Base-by-base conservation (phyloP, 2,797 vertebrate species). In the Mus caroli region DNA sequence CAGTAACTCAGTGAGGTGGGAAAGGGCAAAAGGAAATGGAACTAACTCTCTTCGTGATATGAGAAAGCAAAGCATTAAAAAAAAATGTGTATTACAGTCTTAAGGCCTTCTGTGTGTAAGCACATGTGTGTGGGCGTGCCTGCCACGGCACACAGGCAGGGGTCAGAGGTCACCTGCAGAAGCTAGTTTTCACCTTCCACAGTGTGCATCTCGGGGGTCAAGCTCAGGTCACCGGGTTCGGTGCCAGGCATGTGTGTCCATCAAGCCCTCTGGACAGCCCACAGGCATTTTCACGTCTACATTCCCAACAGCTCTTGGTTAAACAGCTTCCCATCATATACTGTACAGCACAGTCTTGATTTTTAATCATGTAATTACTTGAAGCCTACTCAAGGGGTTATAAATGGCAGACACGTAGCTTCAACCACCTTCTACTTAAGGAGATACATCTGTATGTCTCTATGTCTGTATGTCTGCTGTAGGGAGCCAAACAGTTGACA, bases 221-320 rank as follows among this genome's bases (percentile, higher is more conserved):
- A 67, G 24, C 26, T 69, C 62, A 52, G 62, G 28, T 50, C 60
- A 62, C 3, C 1, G 9, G 58, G 40, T 43, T 84, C 17, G 1
- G 31, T 24, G 83, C 31, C 31, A 85, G 60, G 31, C 31, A 8
- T 6, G 28, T 34, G 20, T n/a, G 12, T 52, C 62, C 83, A 50
- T 43, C 22, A 43, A 85, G 62, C 60, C 58, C 60, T n/a, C 60
- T 67, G 31, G 43, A 31, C 60, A 85, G 60, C 31, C 31, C 83
- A 15, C 28, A 17, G 37, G 88, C 9, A 56, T 52, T 92, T 91
- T 94, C 67, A 17, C 69, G 91, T 73, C 87, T 64, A 24, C 31
- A 77, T 67, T 60, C 84, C 77, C 46, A 90, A 90, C 84, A 77
- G 58, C 88, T 77, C n/a, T 37, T n/a, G 52, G 46, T 78, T 94